Conservation (phyloP, 2,113 vertebrate genomes). For the Agapornis roseicollis region DNA sequence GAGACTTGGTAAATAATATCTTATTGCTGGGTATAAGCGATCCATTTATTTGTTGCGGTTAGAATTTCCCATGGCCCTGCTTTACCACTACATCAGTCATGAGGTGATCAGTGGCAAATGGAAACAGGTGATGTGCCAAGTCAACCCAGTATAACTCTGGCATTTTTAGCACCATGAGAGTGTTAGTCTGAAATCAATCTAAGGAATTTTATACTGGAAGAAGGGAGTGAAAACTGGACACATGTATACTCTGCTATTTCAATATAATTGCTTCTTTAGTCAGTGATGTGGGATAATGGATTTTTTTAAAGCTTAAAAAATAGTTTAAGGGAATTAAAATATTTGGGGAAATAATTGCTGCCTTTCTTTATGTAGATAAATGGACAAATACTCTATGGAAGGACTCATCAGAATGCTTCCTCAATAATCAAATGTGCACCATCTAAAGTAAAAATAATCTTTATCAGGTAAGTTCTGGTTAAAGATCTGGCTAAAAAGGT, state of each 20-base stretch:
- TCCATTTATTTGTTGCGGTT: background rate
- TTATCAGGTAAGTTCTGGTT: conserved; percentile 82
- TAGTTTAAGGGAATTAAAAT: background rate
- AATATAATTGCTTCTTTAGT: background rate
- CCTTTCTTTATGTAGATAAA: conserved; percentile 83
- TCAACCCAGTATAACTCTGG: background rate
- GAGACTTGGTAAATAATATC: background rate
- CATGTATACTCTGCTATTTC: background rate
- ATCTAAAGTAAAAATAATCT: conserved; percentile 94
- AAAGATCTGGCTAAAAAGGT: background rate
- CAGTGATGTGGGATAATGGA: background rate
- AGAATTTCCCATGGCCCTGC: background rate
- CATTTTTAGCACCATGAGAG: background rate
- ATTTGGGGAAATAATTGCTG: background rate
- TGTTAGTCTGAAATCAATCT: background rate
- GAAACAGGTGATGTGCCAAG: background rate
- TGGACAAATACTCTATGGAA: conserved; percentile 92
- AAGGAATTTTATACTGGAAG: background rate
- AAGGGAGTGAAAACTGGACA: background rate
- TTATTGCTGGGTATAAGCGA: background rate
- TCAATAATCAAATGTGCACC: conserved; percentile 94
- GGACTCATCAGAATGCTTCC: conserved; percentile 96
- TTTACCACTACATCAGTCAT: background rate
- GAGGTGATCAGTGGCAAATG: background rate
- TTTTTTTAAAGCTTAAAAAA: background rate